phyloP scores from a whole-genome alignment of 1,140 invertebrate genomes.

The Ceratina calcarata region DNA sequence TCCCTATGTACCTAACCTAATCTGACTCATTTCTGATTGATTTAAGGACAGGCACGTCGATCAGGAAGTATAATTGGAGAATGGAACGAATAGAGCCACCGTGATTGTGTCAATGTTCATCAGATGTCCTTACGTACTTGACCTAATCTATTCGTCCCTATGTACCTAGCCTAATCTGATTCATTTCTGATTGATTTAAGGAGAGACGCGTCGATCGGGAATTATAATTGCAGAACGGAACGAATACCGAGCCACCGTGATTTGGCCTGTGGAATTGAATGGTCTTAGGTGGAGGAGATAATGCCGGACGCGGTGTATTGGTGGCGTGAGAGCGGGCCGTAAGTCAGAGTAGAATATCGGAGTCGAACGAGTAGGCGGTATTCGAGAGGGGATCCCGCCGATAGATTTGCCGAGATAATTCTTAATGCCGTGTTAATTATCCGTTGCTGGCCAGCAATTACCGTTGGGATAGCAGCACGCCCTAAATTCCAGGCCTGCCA shows the following conservation, averaged over 20 bases:
- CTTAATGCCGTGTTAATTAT: conserved; percentile 67
- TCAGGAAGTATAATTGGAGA: too few relatives aligned
- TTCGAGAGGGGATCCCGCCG: conserved; percentile 33
- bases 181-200: not conserved
- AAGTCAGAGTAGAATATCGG: conserved; percentile 61
- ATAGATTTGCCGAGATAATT: conserved; percentile 61
- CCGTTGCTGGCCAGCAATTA: conserved; percentile 47
- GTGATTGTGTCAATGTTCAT: too few relatives aligned
- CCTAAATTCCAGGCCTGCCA: conserved; percentile 46
- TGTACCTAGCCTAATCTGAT: too few relatives aligned
- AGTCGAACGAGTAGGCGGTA: not conserved
- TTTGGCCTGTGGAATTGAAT: conserved; percentile 25
- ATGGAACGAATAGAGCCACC: too few relatives aligned
- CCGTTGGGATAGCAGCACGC: conserved; percentile 36
- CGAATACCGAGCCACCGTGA: conserved; percentile 12
- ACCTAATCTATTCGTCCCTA: too few relatives aligned
- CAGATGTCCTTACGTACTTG: too few relatives aligned
- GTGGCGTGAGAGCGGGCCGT: conserved; percentile 55
- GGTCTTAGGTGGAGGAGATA: not conserved
- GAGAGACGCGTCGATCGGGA: too few relatives aligned
- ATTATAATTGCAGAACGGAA: too few relatives aligned
- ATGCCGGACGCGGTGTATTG: not conserved
- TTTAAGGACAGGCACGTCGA: too few relatives aligned
- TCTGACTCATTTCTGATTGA: not conserved
- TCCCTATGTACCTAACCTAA: too few relatives aligned